Evolutionary conservation across 2,113 vertebrate genomes (phyloP).

Genomic region (Dolichotis patagonum): DNA sequence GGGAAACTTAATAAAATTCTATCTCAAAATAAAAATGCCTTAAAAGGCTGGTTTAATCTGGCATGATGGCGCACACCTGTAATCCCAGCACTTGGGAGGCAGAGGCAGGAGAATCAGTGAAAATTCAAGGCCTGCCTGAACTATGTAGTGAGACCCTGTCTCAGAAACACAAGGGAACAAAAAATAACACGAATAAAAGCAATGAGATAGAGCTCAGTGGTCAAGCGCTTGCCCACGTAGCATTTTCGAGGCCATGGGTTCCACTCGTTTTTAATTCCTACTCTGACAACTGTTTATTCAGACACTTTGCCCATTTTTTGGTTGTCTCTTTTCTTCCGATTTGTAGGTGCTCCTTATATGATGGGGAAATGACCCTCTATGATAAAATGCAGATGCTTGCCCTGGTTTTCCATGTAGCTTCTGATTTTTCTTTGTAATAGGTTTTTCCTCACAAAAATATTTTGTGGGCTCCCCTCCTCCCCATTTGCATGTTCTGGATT

Average conservation of each 20-base stretch:
- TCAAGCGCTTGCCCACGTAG: not conserved
- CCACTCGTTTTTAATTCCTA: not conserved
- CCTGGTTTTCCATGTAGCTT: not conserved
- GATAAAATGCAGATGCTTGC: not conserved
- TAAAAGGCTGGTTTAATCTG: not conserved
- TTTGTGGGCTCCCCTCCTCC: not conserved
- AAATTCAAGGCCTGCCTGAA: not conserved
- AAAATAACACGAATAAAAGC: not conserved
- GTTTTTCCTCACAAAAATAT: not conserved
- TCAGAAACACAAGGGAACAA: not conserved
- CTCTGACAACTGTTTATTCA: not conserved
- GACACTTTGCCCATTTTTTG: not conserved
- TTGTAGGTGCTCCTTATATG: not conserved
- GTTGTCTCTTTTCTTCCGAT: not conserved
- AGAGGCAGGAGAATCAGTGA: not conserved
- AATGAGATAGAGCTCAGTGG: not conserved
- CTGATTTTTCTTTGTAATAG: not conserved
- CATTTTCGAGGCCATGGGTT: not conserved
- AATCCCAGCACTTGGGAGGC: not conserved
- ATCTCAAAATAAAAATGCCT: not conserved
- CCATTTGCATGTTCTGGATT: not conserved
- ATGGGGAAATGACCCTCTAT: not conserved
- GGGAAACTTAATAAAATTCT: not conserved
- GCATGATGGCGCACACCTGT: not conserved
- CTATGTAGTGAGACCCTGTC: not conserved